Percentiles rank a stretch among this genome's conserved stretches.
Evolutionary conservation across 2,888 invertebrate species (phyloP).

Genomic region (Celastrina argiolus): DNA sequence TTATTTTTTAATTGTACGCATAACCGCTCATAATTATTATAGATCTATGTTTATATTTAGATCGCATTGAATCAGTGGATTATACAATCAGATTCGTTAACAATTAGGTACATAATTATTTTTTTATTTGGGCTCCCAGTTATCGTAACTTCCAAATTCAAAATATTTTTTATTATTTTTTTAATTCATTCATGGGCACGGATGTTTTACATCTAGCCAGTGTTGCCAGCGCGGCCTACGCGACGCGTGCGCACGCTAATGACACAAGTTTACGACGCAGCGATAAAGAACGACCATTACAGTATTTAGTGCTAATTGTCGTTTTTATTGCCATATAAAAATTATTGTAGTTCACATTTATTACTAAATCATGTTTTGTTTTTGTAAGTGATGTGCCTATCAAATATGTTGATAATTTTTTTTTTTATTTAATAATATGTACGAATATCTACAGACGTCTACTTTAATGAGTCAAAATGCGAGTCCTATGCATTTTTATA

Average conservation of each 20-base stretch:
- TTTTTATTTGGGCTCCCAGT: too few species aligned
- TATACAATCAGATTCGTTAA: too few species aligned
- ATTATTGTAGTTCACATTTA: slow-evolving; percentile 32
- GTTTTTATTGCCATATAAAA: slow-evolving; percentile 48
- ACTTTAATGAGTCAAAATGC: too few species aligned
- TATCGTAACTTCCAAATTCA: too few species aligned
- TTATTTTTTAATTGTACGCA: too few species aligned
- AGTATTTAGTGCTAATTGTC: slow-evolving; percentile 64
- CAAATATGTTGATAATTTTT: not conserved
- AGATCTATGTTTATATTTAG: too few species aligned
- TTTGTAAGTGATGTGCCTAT: slow-evolving; percentile 17
- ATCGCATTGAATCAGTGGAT: too few species aligned
- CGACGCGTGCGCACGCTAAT: slow-evolving; percentile 66
- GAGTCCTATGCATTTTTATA: too few species aligned
- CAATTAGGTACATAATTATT: too few species aligned
- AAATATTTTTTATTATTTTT: not conserved
- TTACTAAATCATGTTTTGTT: slow-evolving; percentile 19
- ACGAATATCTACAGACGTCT: too few species aligned
- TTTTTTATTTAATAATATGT: not conserved
- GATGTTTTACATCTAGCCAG: slow-evolving; percentile 26
- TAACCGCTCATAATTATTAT: too few species aligned
- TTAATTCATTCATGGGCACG: too few species aligned
- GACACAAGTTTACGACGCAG: slow-evolving; percentile 51
- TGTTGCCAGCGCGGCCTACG: slow-evolving; percentile 38
- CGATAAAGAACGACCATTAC: slow-evolving; percentile 58